Base-by-base conservation (phyloP, 2,888 invertebrate genomes). In the Calliphora vomitoria region DNA sequence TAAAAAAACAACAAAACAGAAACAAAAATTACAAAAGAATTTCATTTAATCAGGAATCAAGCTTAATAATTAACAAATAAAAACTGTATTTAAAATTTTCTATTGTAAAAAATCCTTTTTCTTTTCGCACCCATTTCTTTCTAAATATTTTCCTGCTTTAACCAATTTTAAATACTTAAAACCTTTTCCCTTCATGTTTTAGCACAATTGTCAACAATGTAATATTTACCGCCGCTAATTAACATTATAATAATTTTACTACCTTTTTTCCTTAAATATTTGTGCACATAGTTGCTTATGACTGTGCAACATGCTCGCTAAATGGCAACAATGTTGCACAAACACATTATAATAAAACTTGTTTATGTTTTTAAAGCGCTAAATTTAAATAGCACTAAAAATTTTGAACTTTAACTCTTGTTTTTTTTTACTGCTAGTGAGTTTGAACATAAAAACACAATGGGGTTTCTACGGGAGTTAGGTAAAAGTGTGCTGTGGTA, bases 141-240 rank as follows among this genome's bases (percentile, higher is more conserved):
- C n/a, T n/a, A n/a, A n/a, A n/a, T n/a, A n/a, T n/a, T n/a, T n/a
- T n/a, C n/a, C n/a, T n/a, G n/a, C n/a, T n/a, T 25, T 25, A 1
- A 1, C 25, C 25, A 25, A 2, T 25, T 25, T 25, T 25, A 25
- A 25, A 1, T 25, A 25, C 25, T 25, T 25, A 25, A 25, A 25
- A 25, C 25, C 1, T 25, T 25, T 25, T 25, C 11, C n/a, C 15
- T 71, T 80, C 71, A 62, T 80, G 80, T 80, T 50, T 38, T 5
- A 31, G 6, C 53, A 53, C 80, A 60, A 64, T 81, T 81, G 38
- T 18, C 71, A 81, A 81, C 62, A 64, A 38, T 81, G 81, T 81
- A 62, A 72, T 31, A 64, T 72, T 81, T 53, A 72, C 53, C 41
- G 25, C 11, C 25, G 13, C 25, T 72, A 64, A 81, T 81, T 41